Percentiles rank a stretch among this genome's conserved stretches.
phyloP scores from a whole-genome alignment of 2,888 invertebrate species.

The Ochlodes sylvanus region DNA sequence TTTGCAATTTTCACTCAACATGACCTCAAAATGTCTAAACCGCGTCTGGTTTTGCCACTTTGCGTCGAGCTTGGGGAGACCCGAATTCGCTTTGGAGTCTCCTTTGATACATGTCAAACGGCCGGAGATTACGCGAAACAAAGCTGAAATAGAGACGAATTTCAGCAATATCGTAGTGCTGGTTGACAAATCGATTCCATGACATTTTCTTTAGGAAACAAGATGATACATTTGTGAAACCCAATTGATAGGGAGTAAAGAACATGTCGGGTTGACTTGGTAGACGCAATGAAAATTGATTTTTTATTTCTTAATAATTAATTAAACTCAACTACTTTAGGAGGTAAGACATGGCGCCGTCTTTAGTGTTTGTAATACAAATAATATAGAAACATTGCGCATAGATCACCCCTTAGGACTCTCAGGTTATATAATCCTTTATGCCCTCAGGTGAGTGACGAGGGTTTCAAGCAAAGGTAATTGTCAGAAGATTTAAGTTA shows the following conservation, averaged over 20 bases:
- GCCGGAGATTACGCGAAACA: conserved; percentile 24
- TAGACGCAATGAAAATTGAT: no score
- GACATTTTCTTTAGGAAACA: neutral
- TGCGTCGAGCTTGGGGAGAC: conserved; percentile 14
- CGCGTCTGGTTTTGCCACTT: conserved; percentile 27
- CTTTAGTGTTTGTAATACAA: no score
- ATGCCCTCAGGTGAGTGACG: neutral
- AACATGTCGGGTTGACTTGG: no score
- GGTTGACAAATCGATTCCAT: conserved; percentile 4
- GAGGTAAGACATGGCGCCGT: no score
- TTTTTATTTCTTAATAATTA: no score
- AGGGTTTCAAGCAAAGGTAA: neutral
- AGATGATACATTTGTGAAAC: neutral
- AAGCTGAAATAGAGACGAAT: conserved; percentile 22
- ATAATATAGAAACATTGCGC: neutral
- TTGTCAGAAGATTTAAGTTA: conserved; percentile 6
- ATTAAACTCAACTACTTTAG: no score
- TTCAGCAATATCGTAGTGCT: conserved; percentile 8
- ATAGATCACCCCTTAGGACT: neutral
- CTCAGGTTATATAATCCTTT: neutral
- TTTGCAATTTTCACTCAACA: conserved; percentile 14
- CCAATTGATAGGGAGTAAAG: no score
- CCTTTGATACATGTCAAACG: conserved; percentile 32
- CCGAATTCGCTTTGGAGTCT: conserved; percentile 22
- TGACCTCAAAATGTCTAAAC: conserved; percentile 18